Evolutionary conservation across 1,140 invertebrate species (phyloP), one percentile per base, ranked within the genome.

Genomic region (Wiebesia pumilae): DNA sequence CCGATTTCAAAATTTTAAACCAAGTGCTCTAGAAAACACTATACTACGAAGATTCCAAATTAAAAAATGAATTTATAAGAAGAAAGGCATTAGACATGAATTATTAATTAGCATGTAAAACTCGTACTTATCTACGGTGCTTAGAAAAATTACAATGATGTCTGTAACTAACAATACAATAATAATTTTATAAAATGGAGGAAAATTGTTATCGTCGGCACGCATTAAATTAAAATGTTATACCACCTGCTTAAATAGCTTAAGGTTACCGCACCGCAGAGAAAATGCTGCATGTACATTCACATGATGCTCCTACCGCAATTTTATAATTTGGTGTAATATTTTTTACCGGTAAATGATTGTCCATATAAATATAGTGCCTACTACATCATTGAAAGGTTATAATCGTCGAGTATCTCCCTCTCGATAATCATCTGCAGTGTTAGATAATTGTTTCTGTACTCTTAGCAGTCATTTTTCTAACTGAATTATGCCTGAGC

Each of bases 191-290:
- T n/a, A 80, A 81, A 82, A 69, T 54, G 35, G 7, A 30, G 43
- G 24, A 75, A 43, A 75, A 27, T 75, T 24, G 40, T 47, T 24
- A 47, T 38, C 47, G 19, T 79, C 14, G 67, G 27, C 43, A 73
- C 40, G n/a, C 81, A 83, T 83, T 47, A 43, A 73, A 83, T 58
- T 69, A 81, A 69, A 65, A 30, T 43, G 30, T 81, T 84, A 73
- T 84, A 73, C 71, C 51, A 84, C 54, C 73, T 84, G 83, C 65
- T 84, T 78, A 84, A 84, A 65, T 47, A 78, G 54, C 43, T 73
- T 27, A n/a, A 27, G 54, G 51, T 67, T 78, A 84, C 71, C 51
- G 73, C 40, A 78, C 54, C n/a, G 16, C n/a, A 78, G 73, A 84
- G 78, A 84, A 84, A 51, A 78, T 81, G 65, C 35, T 33, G 9